Conservation (phyloP, 1,140 invertebrate genomes). For the Eumeta japonica region DNA sequence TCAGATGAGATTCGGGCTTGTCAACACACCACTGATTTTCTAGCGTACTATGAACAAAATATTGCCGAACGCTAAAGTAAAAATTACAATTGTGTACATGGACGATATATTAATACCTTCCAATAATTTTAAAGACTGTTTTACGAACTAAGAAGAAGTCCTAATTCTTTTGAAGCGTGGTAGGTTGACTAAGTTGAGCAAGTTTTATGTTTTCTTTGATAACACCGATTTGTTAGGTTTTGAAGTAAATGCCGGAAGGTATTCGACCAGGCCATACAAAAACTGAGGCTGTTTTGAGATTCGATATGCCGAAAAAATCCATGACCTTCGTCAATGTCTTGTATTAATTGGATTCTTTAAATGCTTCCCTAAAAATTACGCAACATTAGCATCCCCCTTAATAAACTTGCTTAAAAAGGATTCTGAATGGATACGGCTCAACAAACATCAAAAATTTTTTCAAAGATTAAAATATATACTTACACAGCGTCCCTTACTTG, state of each 20-base stretch:
- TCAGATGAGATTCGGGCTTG: no score
- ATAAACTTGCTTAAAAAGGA: conserved; percentile 22
- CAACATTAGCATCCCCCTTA: conserved; percentile 18
- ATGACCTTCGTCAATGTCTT: conserved; percentile 31
- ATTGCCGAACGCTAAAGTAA: conserved; percentile 9
- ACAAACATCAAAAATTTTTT: conserved; percentile 2
- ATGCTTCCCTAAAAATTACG: conserved; percentile 26
- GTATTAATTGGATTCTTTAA: conserved; percentile 31
- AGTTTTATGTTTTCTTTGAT: conserved; percentile 24
- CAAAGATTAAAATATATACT: conserved; percentile 5
- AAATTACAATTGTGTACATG: conserved; percentile 10
- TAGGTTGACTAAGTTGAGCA: conserved; percentile 25
- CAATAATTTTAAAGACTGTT: conserved; percentile 12
- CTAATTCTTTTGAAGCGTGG: conserved; percentile 13
- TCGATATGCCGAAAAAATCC: conserved; percentile 17
- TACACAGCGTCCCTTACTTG: conserved; percentile 9
- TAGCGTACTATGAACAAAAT: no score
- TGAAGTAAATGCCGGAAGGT: conserved; percentile 16
- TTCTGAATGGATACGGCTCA: conserved; percentile 13
- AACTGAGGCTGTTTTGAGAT: no score
- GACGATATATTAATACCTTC: conserved; percentile 23
- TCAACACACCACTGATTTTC: no score
- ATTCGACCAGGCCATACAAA: conserved; percentile 24
- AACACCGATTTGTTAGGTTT: conserved; percentile 25
- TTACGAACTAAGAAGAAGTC: conserved; percentile 16